Evolutionary conservation across 2,797 vertebrate genomes (phyloP), one percentile per base, ranked within the genome.

Genomic region (Pitangus sulphuratus): DNA sequence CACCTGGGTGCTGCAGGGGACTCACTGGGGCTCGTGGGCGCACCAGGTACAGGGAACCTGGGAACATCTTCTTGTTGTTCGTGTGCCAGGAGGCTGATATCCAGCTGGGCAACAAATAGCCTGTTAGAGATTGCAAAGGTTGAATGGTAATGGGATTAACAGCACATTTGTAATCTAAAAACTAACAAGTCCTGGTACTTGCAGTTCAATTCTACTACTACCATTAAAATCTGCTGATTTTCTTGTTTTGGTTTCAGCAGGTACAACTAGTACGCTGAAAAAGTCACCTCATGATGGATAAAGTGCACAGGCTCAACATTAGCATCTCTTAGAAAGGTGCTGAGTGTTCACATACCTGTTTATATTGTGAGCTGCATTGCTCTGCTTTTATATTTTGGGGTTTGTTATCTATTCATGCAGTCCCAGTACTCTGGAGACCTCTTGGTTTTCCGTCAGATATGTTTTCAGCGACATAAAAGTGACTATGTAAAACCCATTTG

Each of bases 21-120:
- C 39, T 87, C 2, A 1, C 14, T 8, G 15, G 47, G 24, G 9
- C 17, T 90, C 31, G 21, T 2, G 6, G 13, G 22, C 2, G 0
- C 8, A 31, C 30, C 14, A 30, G 25, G 15, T 1, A 1, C 2
- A 3, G 39, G n/a, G 35, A 17, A 21, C 17, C 12, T 8, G 12
- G 35, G 35, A 77, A 20, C n/a, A 21, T 14, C 12, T 45, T 19
- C 35, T 72, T 4, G 2, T 8, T 28, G 9, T 48, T 39, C 0
- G 0, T 58, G 56, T 11, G 10, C 30, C 33, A 10, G 37, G 48
- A 54, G 33, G 22, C 61, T 70, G 31, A 18, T 42, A 37, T 80
- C 70, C 53, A 48, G 28, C 61, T 84, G 89, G 40, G 45, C 51
- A 78, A 2, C 30, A 60, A 31, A n/a, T 7, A 39, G 48, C 31